phyloP scores from a whole-genome alignment of 2,888 invertebrate genomes.

The Tromatobia lineatoria region DNA sequence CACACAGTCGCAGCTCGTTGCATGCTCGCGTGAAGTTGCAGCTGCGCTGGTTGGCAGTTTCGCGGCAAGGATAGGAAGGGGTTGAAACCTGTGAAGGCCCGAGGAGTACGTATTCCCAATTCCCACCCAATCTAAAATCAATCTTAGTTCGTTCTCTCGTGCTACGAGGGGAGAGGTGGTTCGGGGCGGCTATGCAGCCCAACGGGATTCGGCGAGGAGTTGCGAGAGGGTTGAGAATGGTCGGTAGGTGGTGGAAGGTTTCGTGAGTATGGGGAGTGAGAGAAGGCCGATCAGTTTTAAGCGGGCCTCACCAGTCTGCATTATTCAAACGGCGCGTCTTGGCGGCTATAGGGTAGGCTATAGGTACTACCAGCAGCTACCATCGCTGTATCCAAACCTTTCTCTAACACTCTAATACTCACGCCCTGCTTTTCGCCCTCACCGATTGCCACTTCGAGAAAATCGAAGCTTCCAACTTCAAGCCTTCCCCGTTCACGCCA shows the following conservation, averaged over 20 bases:
- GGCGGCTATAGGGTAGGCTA: constrained; percentile 20
- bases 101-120: constrained; percentile 80
- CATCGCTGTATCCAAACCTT: constrained; percentile 40
- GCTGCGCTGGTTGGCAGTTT: constrained; percentile 59
- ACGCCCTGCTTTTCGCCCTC: constrained; percentile 25
- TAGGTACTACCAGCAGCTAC: background rate
- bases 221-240: constrained; percentile 48
- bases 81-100: constrained; percentile 36
- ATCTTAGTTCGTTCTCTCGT: constrained; percentile 83
- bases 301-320: constrained; percentile 80
- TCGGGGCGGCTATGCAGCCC: constrained; percentile 18
- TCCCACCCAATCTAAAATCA: constrained; percentile 84
- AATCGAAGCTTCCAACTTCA: constrained; percentile 54
- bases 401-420: constrained; percentile 67
- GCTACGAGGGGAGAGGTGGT: constrained; percentile 72
- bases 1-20: constrained; percentile 5
- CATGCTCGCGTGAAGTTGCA: constrained; percentile 60
- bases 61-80: background rate
- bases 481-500: constrained; percentile 22
- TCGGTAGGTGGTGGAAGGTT: constrained; percentile 49
- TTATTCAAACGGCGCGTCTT: constrained; percentile 80
- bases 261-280: constrained; percentile 48
- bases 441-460: constrained; percentile 62
- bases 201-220: constrained; percentile 16
- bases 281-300: constrained; percentile 83